Percentiles rank a stretch among this genome's conserved stretches.
Conservation (phyloP, 2,888 invertebrate genomes). For the Drosophila histrio region DNA sequence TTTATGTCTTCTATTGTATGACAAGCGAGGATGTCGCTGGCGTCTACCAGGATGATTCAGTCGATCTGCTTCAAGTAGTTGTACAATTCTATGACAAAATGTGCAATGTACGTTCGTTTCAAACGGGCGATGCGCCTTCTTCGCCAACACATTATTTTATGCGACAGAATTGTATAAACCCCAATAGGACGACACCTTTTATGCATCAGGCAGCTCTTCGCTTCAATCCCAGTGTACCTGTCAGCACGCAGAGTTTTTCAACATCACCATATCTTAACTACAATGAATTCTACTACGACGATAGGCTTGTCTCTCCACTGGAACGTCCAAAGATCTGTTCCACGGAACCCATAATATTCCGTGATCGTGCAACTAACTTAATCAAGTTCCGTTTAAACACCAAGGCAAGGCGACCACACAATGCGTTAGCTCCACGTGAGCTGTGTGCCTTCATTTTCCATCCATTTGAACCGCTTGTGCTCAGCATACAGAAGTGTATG, state of each 20-base stretch:
- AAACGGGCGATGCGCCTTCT: constrained; percentile 92
- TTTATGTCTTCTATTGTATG: constrained; percentile 96
- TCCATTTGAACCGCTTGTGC: constrained; percentile 97
- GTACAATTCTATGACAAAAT: constrained; percentile 97
- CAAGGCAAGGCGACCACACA: constrained; percentile 33
- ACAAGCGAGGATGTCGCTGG: constrained; percentile 92
- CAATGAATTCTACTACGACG: constrained; percentile 96
- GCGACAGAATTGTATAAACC: constrained; percentile 35
- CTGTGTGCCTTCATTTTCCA: constrained; percentile 98
- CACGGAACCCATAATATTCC: constrained; percentile 94
- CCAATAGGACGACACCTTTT: constrained; percentile 87
- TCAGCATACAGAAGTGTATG: constrained; percentile 96
- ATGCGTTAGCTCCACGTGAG: constrained; percentile 85
- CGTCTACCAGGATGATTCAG: constrained; percentile 95
- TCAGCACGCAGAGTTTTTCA: constrained; percentile 97
- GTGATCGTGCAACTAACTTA: constrained; percentile 91
- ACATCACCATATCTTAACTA: constrained; percentile 96
- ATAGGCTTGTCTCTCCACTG: constrained; percentile 97
- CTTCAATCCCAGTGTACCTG: constrained; percentile 95
- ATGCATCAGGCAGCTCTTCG: constrained; percentile 94
- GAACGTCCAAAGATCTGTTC: constrained; percentile 94
- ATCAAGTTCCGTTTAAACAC: constrained; percentile 91
- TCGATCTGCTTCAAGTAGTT: constrained; percentile 91
- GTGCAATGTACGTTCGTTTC: constrained; percentile 93
- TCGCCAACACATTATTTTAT: constrained; percentile 87